phyloP scores from a whole-genome alignment of 2,888 invertebrate genomes.

The Smittia aterrima region DNA sequence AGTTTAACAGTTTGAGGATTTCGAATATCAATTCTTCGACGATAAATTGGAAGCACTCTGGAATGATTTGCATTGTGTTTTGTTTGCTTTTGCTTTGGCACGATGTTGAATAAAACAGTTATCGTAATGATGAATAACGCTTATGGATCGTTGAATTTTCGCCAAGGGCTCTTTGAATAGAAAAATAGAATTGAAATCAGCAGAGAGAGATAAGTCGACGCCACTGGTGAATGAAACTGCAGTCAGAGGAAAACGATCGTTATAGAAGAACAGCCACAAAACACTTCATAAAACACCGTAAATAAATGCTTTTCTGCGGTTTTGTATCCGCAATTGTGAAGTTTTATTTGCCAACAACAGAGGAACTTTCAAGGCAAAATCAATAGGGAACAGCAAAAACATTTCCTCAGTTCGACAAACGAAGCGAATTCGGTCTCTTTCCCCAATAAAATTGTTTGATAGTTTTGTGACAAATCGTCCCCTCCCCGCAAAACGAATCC shows the following conservation, averaged over 20 bases:
- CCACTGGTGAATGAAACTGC: background rate
- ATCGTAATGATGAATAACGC: background rate
- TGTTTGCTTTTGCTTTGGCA: background rate
- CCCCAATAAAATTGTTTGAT: constrained; percentile 12
- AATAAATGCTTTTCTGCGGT: constrained; percentile 10
- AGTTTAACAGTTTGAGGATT: background rate
- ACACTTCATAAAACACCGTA: constrained; percentile 8
- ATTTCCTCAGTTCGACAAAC: background rate
- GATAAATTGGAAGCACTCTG: background rate
- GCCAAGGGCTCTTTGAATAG: too few relatives aligned
- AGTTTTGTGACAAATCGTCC: constrained; percentile 19
- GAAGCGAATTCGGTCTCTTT: background rate
- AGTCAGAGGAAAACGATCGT: background rate
- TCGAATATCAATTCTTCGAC: too few relatives aligned
- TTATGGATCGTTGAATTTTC: background rate
- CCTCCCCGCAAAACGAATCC: background rate
- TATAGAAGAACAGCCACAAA: background rate
- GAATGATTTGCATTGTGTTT: background rate
- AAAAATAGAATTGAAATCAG: too few relatives aligned
- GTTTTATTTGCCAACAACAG: constrained; percentile 12
- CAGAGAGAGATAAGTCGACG: background rate
- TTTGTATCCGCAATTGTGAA: constrained; percentile 5
- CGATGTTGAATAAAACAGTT: background rate
- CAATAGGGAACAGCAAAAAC: background rate
- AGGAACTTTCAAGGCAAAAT: background rate